Conservation (phyloP, 2,113 vertebrate species). For the Serilophus lunatus region DNA sequence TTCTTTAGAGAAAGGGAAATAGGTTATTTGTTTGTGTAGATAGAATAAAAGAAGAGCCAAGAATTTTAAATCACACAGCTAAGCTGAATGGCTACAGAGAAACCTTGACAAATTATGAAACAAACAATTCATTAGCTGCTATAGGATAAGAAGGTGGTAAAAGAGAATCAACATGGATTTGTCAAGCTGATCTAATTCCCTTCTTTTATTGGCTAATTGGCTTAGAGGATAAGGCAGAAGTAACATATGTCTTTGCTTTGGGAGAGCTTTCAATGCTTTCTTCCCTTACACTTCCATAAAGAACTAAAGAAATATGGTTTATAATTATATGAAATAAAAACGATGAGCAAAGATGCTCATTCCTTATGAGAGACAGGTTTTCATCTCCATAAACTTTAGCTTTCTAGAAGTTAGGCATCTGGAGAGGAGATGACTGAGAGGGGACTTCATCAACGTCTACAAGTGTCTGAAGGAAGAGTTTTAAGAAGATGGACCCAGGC, state of each 20-base stretch:
- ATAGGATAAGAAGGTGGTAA: slow-evolving; percentile 24
- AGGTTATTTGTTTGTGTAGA: not conserved
- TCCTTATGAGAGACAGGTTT: not conserved
- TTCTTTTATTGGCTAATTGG: slow-evolving; percentile 43
- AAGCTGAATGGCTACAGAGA: not conserved
- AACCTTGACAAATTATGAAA: slow-evolving; percentile 24
- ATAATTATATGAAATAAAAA: not conserved
- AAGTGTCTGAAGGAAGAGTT: not conserved
- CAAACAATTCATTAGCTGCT: slow-evolving; percentile 38
- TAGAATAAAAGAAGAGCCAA: not conserved
- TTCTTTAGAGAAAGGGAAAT: not conserved
- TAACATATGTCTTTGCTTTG: slow-evolving; percentile 42
- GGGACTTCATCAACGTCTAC: too few species aligned
- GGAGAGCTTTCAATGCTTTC: not conserved
- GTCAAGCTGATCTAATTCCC: slow-evolving; percentile 40
- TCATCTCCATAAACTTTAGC: rapidly evolving
- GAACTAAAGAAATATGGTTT: not conserved
- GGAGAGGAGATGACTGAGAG: not conserved
- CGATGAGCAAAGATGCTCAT: too few species aligned
- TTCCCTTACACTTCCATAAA: not conserved
- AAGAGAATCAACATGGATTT: slow-evolving; percentile 55
- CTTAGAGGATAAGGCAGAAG: slow-evolving; percentile 17
- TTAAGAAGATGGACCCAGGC: not conserved
- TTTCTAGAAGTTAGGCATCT: not conserved
- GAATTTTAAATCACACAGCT: not conserved